A percentile compares a stretch with the other conserved stretches of the same genome.
Conservation (phyloP, 2,113 vertebrate species). For the Epinephelus moara region DNA sequence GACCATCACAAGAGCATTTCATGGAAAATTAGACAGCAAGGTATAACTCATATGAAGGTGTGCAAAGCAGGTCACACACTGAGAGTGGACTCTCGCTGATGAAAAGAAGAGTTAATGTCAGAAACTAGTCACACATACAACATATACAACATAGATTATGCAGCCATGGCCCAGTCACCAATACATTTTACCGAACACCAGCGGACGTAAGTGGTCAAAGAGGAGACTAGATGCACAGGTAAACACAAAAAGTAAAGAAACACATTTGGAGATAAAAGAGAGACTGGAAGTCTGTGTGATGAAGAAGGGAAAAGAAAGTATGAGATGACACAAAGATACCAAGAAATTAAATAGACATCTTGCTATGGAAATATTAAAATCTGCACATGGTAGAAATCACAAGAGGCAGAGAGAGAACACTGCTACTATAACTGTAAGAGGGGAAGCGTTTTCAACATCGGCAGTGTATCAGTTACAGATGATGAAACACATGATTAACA, state of each 20-base stretch:
- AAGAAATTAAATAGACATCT: constrained; percentile 46
- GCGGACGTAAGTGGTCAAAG: background rate
- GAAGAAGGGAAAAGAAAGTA: constrained; percentile 24
- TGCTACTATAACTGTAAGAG: constrained; percentile 1
- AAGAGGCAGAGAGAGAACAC: background rate
- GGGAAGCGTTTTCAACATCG: constrained; percentile 5
- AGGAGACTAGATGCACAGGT: background rate
- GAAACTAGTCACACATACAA: background rate
- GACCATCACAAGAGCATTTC: background rate
- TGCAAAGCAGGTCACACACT: constrained; percentile 7
- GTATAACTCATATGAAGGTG: background rate
- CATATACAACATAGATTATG: background rate
- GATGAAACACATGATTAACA: constrained; percentile 27
- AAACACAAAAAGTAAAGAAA: background rate
- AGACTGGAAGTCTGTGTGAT: constrained; percentile 3
- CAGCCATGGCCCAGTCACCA: background rate
- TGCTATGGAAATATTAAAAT: constrained; percentile 5
- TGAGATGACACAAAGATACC: constrained; percentile 25
- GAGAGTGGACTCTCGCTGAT: background rate
- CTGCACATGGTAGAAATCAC: background rate
- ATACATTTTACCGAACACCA: constrained; percentile 12
- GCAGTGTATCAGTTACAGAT: constrained; percentile 7
- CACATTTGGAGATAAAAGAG: constrained; percentile 29
- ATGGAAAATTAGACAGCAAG: background rate
- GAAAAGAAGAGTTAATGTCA: constrained; percentile 14